Evolutionary conservation across 2,797 vertebrate genomes (phyloP).

Genomic region (Protosalanx chinensis): DNA sequence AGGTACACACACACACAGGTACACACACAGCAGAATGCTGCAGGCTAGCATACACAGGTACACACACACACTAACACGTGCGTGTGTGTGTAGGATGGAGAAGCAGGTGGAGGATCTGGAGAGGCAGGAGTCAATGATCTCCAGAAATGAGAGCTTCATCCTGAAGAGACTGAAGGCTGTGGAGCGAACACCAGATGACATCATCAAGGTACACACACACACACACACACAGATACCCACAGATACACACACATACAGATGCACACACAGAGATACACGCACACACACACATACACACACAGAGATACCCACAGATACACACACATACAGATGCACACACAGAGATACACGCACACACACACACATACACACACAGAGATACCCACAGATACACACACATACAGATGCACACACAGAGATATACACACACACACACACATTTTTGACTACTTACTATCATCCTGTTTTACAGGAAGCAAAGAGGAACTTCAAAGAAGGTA

Average conservation of each 20-base stretch:
- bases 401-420: no score
- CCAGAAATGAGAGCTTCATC: conserved; percentile 80
- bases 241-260: background rate
- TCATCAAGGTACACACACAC: conserved; percentile 74
- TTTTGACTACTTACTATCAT: background rate
- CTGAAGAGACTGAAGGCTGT: conserved; percentile 79
- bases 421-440: conserved; percentile 1
- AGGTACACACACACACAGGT: background rate
- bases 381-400: no score
- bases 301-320: no score
- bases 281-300: background rate
- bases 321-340: background rate
- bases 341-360: background rate
- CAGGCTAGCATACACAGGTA: no score
- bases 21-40: no score
- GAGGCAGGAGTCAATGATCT: conserved; percentile 79
- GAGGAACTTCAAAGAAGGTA: conserved; percentile 28
- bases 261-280: background rate
- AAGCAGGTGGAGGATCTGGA: conserved; percentile 82
- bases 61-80: background rate
- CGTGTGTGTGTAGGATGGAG: conserved; percentile 71
- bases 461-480: conserved; percentile 47
- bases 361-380: no score
- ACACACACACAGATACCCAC: background rate
- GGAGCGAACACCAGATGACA: conserved; percentile 81